Evolutionary conservation across 1,140 invertebrate genomes (phyloP).

Genomic region (Trichonephila inaurata): DNA sequence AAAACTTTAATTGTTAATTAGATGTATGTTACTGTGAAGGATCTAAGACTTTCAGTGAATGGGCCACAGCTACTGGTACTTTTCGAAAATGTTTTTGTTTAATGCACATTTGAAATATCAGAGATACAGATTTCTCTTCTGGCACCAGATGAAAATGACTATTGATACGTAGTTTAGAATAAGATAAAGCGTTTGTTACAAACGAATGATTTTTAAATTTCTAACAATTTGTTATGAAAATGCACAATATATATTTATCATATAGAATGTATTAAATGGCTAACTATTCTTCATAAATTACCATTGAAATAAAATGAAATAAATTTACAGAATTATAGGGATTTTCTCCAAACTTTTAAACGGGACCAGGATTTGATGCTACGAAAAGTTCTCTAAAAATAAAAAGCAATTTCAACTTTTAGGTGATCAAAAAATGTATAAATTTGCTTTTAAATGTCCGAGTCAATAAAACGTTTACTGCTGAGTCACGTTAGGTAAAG

Average conservation of each 20-base stretch:
- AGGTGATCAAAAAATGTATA: background rate
- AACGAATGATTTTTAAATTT: background rate
- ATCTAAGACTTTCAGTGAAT: background rate
- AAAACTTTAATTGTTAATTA: background rate
- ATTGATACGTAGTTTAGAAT: background rate
- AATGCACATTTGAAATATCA: background rate
- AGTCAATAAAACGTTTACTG: background rate
- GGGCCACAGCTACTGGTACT: background rate
- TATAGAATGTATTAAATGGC: background rate
- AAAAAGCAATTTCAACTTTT: background rate
- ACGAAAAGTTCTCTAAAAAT: background rate
- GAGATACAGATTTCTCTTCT: background rate
- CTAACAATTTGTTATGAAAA: background rate
- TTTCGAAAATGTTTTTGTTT: background rate
- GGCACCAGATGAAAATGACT: background rate
- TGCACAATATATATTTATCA: background rate
- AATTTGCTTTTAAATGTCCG: background rate
- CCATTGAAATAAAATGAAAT: background rate
- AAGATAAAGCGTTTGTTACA: background rate
- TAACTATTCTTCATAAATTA: background rate
- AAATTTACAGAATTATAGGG: background rate
- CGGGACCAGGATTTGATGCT: constrained; percentile 1
- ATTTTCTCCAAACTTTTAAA: background rate
- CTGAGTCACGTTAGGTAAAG: background rate
- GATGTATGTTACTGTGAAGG: too few relatives aligned